A percentile compares a stretch with the other conserved stretches of the same genome.
These are phyloP conservation scores for Coptodon rendalli DNA, from an alignment of 2,113 vertebrate genomes.

Conservation along the genomic window DNA sequence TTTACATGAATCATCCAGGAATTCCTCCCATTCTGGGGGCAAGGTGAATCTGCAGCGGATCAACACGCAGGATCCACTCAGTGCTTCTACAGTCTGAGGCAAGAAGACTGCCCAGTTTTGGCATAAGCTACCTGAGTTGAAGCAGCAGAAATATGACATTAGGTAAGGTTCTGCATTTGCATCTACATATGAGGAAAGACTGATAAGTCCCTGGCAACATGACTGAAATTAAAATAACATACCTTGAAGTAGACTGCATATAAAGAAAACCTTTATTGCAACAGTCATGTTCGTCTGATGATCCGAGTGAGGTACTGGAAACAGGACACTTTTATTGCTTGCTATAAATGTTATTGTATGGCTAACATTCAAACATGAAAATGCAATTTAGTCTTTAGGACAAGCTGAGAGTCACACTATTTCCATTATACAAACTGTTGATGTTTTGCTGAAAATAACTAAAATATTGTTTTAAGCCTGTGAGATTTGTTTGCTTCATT, in stretches of 20 bases:
- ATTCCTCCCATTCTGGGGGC: neutral
- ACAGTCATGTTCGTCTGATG: constrained; percentile 12
- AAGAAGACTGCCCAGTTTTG: constrained; percentile 14
- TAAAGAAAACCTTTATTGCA: constrained; percentile 8
- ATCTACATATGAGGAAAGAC: neutral
- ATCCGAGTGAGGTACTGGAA: neutral
- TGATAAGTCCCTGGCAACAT: neutral
- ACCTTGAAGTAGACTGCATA: constrained; percentile 52
- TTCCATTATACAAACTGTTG: neutral
- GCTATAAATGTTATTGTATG: neutral
- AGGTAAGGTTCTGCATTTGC: neutral
- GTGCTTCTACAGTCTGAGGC: constrained; percentile 27
- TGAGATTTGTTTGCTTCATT: neutral
- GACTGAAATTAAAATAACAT: neutral
- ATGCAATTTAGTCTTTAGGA: neutral
- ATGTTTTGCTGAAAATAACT: neutral
- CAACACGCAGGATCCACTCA: constrained; percentile 51
- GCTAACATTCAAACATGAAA: neutral
- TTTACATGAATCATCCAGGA: constrained; percentile 33
- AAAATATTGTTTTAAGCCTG: accelerated
- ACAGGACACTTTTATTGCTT: neutral
- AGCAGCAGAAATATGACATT: neutral
- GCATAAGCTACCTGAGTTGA: constrained; percentile 24
- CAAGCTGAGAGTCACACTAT: neutral
- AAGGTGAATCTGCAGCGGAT: constrained; percentile 51